Base-by-base conservation (phyloP, 2,888 invertebrate genomes). In the Cheilosia variabilis region DNA sequence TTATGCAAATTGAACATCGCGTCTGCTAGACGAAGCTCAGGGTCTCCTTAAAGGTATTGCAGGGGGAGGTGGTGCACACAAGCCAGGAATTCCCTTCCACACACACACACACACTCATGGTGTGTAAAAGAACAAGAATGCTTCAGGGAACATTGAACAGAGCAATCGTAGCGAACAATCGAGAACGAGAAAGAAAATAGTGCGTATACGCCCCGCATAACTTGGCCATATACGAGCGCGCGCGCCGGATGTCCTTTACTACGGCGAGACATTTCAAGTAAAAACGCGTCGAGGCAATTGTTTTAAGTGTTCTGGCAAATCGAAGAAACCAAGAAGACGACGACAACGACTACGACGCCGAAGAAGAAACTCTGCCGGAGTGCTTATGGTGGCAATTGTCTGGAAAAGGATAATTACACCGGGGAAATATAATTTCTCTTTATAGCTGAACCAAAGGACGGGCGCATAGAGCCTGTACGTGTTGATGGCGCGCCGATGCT, bases 1-100 rank as follows among this genome's bases (percentile, higher is more conserved):
- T 80, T 84, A 84, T 84, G 84, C 50, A 80, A 80, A 84, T 84
- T 71, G 47, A 66, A 68, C 83, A 69, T 75, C 71, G 66, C 80
- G 71, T 76, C 34, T 17, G 45, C 19, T 7, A 17, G 75, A 75
- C 66, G 47, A 27, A 52, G 19, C 63, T 63, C 63, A 53, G 73
- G 58, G 57, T 68, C 58, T 57, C 24, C 24, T n/a, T 22, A 15
- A 27, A 37, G 58, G 58, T n/a, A 50, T 7, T 19, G n/a, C 3
- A n/a, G 24, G 9, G 58, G 37, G 47, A 27, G 43, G 47, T 17
- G 47, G 34, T 50, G 41, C 24, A 73, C 62, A 53, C 34, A 73
- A 62, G 55, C 43, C 31, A 13, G 37, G 15, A 24, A 45, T 63
- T 19, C 22, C 62, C 60, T 52, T 13, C 72, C 1, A n/a, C 50